Conservation (phyloP, 2,113 vertebrate genomes). For the Brachyistius frenatus region DNA sequence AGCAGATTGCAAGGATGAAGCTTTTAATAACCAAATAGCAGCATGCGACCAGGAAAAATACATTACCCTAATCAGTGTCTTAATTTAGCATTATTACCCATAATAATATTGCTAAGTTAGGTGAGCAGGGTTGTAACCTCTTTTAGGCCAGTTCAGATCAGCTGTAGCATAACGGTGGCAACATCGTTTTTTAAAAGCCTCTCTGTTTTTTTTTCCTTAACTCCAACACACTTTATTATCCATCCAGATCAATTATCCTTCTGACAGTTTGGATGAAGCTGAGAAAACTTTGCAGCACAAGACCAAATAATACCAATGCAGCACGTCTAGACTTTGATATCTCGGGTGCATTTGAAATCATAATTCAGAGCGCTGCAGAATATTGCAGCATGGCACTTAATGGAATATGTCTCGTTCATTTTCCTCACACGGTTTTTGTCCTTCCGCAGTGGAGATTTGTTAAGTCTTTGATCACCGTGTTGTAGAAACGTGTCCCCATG, state of each 20-base stretch:
- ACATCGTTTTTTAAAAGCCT: slow-evolving; percentile 28
- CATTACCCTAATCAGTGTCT: slow-evolving; percentile 6
- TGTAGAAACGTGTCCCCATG: slow-evolving; percentile 27
- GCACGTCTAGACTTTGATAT: slow-evolving; percentile 65
- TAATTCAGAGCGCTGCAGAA: slow-evolving; percentile 54
- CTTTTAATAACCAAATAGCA: not conserved
- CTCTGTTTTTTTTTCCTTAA: slow-evolving; percentile 19
- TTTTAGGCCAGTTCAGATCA: slow-evolving; percentile 1
- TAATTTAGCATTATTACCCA: not conserved
- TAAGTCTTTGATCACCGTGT: slow-evolving; percentile 55
- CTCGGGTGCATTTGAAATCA: slow-evolving; percentile 57
- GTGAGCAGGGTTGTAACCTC: not conserved
- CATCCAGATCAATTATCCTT: slow-evolving; percentile 62
- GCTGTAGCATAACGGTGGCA: slow-evolving; percentile 22
- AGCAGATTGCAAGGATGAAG: not conserved
- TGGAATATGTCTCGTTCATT: slow-evolving; percentile 56
- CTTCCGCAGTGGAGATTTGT: slow-evolving; percentile 50
- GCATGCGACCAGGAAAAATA: not conserved
- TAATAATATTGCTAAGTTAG: not conserved
- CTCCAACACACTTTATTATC: slow-evolving; percentile 42
- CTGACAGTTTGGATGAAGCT: slow-evolving; percentile 45
- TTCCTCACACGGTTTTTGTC: slow-evolving; percentile 48
- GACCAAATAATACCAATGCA: slow-evolving; percentile 69
- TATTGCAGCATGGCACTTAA: slow-evolving; percentile 43
- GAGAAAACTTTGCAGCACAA: slow-evolving; percentile 51